phyloP scores from a whole-genome alignment of 2,797 vertebrate genomes.

The Eremophila alpestris region DNA sequence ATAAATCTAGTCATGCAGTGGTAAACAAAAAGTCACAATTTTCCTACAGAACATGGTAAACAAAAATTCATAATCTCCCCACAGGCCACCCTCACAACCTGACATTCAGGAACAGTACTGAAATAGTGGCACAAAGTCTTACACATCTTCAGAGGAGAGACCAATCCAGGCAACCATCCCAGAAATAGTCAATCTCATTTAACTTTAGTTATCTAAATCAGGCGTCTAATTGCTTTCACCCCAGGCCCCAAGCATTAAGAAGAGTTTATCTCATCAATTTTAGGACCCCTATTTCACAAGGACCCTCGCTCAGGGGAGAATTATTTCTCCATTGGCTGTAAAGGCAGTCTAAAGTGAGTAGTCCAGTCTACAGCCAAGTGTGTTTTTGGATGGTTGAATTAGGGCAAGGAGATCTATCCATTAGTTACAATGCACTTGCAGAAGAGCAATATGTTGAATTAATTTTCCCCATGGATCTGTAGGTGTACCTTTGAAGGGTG shows the following conservation, averaged over 20 bases:
- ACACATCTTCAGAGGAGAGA: neutral
- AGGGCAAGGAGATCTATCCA: neutral
- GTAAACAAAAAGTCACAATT: conserved; percentile 1
- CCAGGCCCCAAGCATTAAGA: neutral
- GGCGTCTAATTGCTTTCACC: neutral
- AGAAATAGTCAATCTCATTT: neutral
- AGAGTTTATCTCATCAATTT: neutral
- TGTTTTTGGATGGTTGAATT: neutral
- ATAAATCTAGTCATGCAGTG: neutral
- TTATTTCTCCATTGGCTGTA: neutral
- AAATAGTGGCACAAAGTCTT: neutral
- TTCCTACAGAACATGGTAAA: neutral
- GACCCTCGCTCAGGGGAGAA: neutral
- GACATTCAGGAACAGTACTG: neutral
- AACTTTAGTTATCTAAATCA: neutral
- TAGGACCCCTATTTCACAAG: neutral
- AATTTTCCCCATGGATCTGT: neutral
- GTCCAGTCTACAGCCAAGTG: neutral
- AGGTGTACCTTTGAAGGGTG: neutral
- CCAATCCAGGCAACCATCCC: neutral
- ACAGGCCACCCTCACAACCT: neutral
- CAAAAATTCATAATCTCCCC: neutral
- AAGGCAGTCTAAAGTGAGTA: neutral
- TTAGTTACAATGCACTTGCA: neutral
- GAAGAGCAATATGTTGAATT: neutral